These are phyloP conservation scores for Dryas iulia DNA, from an alignment of 1,140 invertebrate species.

Conservation along the genomic window DNA sequence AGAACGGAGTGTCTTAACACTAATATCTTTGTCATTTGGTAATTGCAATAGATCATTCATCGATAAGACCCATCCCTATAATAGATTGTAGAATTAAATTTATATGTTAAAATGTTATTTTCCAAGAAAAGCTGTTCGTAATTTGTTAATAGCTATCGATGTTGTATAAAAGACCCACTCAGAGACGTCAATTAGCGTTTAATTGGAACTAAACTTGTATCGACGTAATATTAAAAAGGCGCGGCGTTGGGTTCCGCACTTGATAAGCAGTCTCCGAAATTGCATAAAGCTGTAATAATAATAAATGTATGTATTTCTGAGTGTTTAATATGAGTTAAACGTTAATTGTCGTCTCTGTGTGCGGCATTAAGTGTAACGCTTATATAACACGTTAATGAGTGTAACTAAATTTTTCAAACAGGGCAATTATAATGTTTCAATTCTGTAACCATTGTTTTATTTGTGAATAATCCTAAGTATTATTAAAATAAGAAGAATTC, in stretches of 20 bases:
- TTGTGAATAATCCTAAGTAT: background rate
- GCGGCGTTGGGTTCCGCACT: background rate
- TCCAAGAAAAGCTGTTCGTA: background rate
- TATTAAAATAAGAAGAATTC: too few relatives aligned
- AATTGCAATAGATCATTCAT: too few relatives aligned
- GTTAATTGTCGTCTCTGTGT: background rate
- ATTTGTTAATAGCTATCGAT: background rate
- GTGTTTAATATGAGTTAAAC: background rate
- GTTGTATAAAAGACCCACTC: background rate
- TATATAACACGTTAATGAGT: slow-evolving; percentile 29
- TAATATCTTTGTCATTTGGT: too few relatives aligned
- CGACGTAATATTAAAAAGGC: too few relatives aligned
- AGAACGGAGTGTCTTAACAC: background rate
- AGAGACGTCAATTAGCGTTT: background rate
- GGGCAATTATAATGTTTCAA: slow-evolving; percentile 24
- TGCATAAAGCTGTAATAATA: background rate
- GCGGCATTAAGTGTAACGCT: background rate
- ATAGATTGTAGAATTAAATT: background rate
- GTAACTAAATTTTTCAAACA: slow-evolving; percentile 1
- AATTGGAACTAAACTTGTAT: background rate
- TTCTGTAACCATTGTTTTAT: slow-evolving; percentile 11
- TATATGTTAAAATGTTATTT: background rate
- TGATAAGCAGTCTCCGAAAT: too few relatives aligned
- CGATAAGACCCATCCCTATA: background rate
- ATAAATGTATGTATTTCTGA: background rate